Evolutionary conservation across 2,888 invertebrate genomes (phyloP).

Genomic region (Helleia helle): DNA sequence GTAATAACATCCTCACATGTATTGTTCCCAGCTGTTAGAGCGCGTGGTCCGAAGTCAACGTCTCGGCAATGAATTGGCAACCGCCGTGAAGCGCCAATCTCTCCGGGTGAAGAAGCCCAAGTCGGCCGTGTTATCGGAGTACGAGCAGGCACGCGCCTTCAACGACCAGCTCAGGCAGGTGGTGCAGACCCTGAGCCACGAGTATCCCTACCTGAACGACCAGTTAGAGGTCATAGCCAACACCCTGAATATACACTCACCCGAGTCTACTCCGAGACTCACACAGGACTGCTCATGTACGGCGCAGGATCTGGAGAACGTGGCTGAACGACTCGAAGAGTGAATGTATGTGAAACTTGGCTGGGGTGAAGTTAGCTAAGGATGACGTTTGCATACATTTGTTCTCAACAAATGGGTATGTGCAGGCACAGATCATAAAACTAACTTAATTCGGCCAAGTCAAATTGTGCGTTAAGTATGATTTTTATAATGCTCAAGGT

Average conservation of each 20-base stretch:
- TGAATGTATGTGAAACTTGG: too few relatives aligned
- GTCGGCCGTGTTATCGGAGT: slow-evolving; percentile 65
- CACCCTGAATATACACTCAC: slow-evolving; percentile 58
- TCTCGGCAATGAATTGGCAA: slow-evolving; percentile 75
- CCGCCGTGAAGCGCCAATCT: slow-evolving; percentile 56
- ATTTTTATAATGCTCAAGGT: too few relatives aligned
- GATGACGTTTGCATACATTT: too few relatives aligned
- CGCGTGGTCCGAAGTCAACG: slow-evolving; percentile 80
- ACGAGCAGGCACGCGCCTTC: slow-evolving; percentile 70
- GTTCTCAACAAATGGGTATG: too few relatives aligned
- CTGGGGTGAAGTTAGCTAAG: too few relatives aligned
- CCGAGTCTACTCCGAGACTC: slow-evolving; percentile 38
- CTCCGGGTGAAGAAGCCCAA: slow-evolving; percentile 55
- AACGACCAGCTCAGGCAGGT: slow-evolving; percentile 74
- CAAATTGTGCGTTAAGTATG: too few relatives aligned
- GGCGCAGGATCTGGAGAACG: slow-evolving; percentile 23
- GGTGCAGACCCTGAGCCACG: slow-evolving; percentile 69
- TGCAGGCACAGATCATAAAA: too few relatives aligned
- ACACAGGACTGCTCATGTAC: slow-evolving; percentile 24
- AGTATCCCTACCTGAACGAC: slow-evolving; percentile 75
- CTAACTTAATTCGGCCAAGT: too few relatives aligned
- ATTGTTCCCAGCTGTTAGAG: slow-evolving; percentile 64
- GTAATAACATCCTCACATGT: too few relatives aligned
- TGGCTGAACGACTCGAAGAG: slow-evolving; percentile 37
- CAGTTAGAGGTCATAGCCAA: slow-evolving; percentile 52